Conservation (phyloP, 1,140 invertebrate genomes). For the Agrilus planipennis region DNA sequence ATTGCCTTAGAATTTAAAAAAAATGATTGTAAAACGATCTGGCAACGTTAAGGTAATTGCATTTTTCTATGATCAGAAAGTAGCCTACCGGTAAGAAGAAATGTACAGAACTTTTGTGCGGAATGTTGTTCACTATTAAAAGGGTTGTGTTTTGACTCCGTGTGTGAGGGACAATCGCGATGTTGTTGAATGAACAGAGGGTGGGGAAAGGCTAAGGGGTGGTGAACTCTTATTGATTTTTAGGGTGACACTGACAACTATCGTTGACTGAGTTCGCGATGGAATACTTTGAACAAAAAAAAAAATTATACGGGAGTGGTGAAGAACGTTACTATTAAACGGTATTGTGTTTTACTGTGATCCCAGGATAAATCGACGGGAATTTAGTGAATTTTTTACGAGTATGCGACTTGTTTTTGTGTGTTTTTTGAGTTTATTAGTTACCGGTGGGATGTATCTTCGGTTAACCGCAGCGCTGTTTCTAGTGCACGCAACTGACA, state of each 20-base stretch:
- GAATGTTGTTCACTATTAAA: no score
- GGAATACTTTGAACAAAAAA: constrained; percentile 38
- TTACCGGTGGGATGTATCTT: constrained; percentile 30
- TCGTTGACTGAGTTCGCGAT: constrained; percentile 37
- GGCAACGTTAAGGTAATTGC: no score
- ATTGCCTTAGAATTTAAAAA: no score
- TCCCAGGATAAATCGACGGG: no score
- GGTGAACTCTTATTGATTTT: constrained; percentile 53
- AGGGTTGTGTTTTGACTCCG: constrained; percentile 12
- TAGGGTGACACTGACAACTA: constrained; percentile 51
- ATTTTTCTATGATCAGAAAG: no score
- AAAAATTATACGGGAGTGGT: no score
- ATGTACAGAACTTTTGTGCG: no score
- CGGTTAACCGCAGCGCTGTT: constrained; percentile 25
- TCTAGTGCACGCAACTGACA: constrained; percentile 25
- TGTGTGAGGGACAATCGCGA: constrained; percentile 27
- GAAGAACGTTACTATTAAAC: no score
- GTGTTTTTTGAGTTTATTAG: constrained; percentile 14
- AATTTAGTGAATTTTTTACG: constrained; percentile 4
- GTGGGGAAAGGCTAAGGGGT: constrained; percentile 36
- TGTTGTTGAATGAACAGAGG: constrained; percentile 31
- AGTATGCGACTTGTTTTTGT: constrained; percentile 11
- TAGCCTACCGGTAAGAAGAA: no score
- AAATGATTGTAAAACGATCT: no score
- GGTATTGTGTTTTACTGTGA: no score